phyloP scores from a whole-genome alignment of 2,888 invertebrate species.

The Schizaphis graminum region DNA sequence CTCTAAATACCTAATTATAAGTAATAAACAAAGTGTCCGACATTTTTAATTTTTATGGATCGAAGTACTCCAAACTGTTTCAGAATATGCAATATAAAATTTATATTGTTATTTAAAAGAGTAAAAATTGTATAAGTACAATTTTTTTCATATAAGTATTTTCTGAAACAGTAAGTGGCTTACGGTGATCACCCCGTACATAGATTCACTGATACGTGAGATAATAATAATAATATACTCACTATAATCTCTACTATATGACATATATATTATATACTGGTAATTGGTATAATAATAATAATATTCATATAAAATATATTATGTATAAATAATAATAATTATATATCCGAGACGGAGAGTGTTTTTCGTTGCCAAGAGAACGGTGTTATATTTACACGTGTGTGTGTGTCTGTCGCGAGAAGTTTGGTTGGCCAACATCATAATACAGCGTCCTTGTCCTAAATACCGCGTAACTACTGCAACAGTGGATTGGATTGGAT shows the following conservation, averaged over 20 bases:
- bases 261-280: not conserved
- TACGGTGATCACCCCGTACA: not conserved
- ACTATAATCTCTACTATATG: not conserved
- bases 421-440: constrained; percentile 51
- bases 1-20: too few species aligned
- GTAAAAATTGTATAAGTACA: not conserved
- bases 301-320: not conserved
- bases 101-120: not conserved
- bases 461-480: constrained; percentile 31
- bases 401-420: constrained; percentile 23
- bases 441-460: constrained; percentile 60
- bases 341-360: constrained; percentile 29
- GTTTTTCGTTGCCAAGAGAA: constrained; percentile 60
- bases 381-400: not conserved
- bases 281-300: not conserved
- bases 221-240: not conserved
- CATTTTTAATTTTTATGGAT: not conserved
- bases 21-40: not conserved
- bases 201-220: not conserved
- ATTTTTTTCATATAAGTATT: not conserved
- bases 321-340: not conserved
- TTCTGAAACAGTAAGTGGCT: not conserved
- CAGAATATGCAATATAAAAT: not conserved
- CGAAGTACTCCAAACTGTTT: not conserved
- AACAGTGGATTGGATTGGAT: constrained; percentile 44